Conservation (phyloP, 2,113 vertebrate genomes). For the Myrmecophaga tridactyla region DNA sequence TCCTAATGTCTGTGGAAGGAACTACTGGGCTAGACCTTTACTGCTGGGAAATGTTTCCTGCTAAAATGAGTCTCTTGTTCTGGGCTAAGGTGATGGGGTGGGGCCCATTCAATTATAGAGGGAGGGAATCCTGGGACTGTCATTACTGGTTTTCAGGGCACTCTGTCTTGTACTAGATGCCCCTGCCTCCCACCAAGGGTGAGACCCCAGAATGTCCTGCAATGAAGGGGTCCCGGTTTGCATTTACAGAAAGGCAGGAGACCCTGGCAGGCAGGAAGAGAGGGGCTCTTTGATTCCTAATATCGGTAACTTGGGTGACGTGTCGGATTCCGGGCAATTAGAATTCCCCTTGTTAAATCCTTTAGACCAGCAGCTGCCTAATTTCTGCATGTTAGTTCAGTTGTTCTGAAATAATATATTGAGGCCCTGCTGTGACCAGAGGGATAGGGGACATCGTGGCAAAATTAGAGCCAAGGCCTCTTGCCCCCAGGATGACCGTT, state of each 20-base stretch:
- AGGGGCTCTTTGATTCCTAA: background rate
- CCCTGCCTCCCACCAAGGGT: background rate
- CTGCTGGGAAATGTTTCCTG: background rate
- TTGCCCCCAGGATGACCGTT: background rate
- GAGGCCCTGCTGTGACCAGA: constrained; percentile 12
- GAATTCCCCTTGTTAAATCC: constrained; percentile 28
- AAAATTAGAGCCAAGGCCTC: background rate
- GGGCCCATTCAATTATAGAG: background rate
- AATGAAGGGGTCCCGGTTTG: background rate
- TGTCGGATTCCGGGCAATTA: constrained; percentile 35
- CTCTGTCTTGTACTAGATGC: background rate
- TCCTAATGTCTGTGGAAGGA: background rate
- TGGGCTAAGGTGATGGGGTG: background rate
- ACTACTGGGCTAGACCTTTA: background rate
- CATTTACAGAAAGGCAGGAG: background rate
- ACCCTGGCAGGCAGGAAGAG: background rate
- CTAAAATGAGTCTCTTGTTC: background rate
- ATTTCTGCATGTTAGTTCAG: background rate
- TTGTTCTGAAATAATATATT: background rate
- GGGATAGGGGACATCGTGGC: background rate
- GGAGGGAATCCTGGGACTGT: background rate
- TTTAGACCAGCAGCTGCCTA: constrained; percentile 14
- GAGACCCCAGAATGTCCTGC: background rate
- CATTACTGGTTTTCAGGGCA: background rate
- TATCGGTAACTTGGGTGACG: background rate